These are phyloP conservation scores for Panthera tigris DNA, from an alignment of 2,113 vertebrate genomes.

Conservation along the genomic window DNA sequence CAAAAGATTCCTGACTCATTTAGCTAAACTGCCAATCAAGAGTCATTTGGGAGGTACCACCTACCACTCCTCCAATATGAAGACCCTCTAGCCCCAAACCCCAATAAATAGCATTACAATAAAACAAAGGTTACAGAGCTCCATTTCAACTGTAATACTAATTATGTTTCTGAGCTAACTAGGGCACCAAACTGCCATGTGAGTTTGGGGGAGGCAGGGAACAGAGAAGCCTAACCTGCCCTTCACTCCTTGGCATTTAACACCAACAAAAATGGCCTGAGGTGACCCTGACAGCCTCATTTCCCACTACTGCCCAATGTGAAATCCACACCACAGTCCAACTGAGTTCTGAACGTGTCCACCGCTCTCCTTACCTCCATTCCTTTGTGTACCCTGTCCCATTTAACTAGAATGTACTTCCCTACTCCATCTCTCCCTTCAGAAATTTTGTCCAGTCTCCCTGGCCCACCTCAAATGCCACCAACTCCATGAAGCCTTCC, in stretches of 20 bases:
- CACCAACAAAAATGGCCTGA: neutral
- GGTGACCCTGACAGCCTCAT: neutral
- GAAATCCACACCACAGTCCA: neutral
- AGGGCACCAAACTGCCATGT: neutral
- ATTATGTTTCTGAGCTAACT: neutral
- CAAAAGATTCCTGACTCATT: neutral
- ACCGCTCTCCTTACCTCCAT: neutral
- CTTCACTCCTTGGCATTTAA: neutral
- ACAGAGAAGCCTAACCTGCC: neutral
- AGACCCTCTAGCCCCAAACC: neutral
- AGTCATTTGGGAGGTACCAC: neutral
- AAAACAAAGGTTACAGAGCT: neutral
- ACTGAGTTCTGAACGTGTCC: neutral
- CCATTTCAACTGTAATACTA: neutral
- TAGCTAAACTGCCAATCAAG: neutral
- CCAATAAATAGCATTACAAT: neutral
- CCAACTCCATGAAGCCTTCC: neutral
- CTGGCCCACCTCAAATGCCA: neutral
- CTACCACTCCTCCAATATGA: neutral
- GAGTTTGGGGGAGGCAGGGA: neutral
- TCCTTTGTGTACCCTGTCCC: neutral
- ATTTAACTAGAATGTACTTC: neutral
- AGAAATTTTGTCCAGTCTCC: neutral
- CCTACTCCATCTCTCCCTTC: neutral
- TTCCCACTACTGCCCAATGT: neutral